Percentiles rank a stretch among this genome's conserved stretches.
Evolutionary conservation across 2,888 invertebrate species (phyloP).

Genomic region (Drosophila acutilabella): DNA sequence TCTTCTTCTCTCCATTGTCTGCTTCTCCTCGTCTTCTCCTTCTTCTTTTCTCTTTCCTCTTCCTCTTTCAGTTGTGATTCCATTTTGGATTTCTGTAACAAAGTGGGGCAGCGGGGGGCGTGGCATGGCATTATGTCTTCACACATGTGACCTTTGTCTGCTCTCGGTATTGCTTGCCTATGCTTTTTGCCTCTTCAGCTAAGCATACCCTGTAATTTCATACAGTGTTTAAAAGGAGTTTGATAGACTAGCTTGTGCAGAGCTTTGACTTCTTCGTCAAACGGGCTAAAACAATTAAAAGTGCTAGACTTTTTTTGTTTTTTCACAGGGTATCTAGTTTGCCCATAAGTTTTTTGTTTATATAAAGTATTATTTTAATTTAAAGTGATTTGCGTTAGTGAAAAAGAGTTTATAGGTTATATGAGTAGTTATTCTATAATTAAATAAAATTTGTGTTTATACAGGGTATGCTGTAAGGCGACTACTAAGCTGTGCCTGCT

Average conservation of each 20-base stretch:
- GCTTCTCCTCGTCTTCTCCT: neutral
- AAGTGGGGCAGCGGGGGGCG: constrained; percentile 2
- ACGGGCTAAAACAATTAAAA: too few relatives aligned
- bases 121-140: constrained; percentile 50
- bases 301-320: too few relatives aligned
- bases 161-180: constrained; percentile 33
- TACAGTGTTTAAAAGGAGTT: neutral
- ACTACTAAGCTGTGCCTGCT: neutral
- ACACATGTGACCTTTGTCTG: constrained; percentile 54
- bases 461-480: constrained; percentile 14
- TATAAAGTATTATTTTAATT: too few relatives aligned
- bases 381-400: too few relatives aligned
- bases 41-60: too few relatives aligned
- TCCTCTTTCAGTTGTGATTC: neutral
- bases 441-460: too few relatives aligned
- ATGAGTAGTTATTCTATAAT: too few relatives aligned
- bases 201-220: constrained; percentile 11
- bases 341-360: too few relatives aligned
- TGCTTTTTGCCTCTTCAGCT: constrained; percentile 8
- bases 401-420: too few relatives aligned
- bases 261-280: too few relatives aligned
- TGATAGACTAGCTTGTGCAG: neutral
- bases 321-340: constrained; percentile 8
- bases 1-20: neutral
- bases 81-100: neutral